phyloP scores from a whole-genome alignment of 2,113 vertebrate species.

The Phaetusa simplex region DNA sequence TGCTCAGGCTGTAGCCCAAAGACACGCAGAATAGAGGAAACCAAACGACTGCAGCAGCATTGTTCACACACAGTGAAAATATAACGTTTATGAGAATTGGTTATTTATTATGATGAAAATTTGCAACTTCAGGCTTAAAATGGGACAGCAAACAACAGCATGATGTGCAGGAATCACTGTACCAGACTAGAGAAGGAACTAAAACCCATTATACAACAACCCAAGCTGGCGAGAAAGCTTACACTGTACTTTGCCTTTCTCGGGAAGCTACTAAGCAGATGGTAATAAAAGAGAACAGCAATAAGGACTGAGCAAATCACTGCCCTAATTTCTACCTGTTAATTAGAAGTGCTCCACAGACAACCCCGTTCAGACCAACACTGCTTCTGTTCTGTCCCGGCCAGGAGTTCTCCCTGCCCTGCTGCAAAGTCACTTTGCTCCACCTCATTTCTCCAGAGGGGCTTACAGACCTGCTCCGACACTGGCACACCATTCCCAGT shows the following conservation, averaged over 20 bases:
- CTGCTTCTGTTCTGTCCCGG: not conserved
- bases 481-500: fast-evolving
- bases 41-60: not conserved
- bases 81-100: not conserved
- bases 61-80: not conserved
- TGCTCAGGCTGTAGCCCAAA: not conserved
- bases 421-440: not conserved
- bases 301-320: not conserved
- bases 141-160: not conserved
- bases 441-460: not conserved
- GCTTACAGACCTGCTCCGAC: not conserved
- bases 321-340: not conserved
- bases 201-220: not conserved
- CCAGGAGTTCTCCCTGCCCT: not conserved
- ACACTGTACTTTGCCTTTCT: not conserved
- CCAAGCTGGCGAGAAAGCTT: not conserved
- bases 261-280: not conserved
- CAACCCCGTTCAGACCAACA: not conserved
- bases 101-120: not conserved
- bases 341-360: not conserved
- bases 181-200: not conserved
- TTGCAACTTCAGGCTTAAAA: not conserved
- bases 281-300: not conserved
- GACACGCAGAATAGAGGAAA: not conserved
- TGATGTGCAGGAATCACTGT: not conserved